These are phyloP conservation scores for Tholera decimalis DNA, from an alignment of 2,888 invertebrate genomes.

Conservation along the genomic window DNA sequence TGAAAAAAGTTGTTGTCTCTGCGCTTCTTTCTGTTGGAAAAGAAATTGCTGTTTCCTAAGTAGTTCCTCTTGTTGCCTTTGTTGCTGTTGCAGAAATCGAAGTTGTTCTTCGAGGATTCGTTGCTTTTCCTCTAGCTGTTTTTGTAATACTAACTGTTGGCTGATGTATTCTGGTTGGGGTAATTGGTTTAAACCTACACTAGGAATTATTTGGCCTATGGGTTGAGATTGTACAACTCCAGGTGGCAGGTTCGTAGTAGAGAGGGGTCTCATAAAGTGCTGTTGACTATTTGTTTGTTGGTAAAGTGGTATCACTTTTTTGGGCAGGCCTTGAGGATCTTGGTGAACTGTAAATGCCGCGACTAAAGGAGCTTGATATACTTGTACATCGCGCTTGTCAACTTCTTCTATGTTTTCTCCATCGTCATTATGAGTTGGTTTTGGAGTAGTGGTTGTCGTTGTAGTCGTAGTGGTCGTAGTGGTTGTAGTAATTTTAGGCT, in stretches of 20 bases:
- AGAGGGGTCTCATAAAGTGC: slow-evolving; percentile 63
- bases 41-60: slow-evolving; percentile 92
- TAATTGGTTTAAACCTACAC: slow-evolving; percentile 66
- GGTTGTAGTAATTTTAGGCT: slow-evolving; percentile 65
- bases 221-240: slow-evolving; percentile 67
- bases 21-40: slow-evolving; percentile 87
- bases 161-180: slow-evolving; percentile 78
- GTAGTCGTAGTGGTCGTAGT: slow-evolving; percentile 88
- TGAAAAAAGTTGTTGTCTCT: slow-evolving; percentile 78
- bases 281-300: slow-evolving; percentile 82
- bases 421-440: slow-evolving; percentile 93
- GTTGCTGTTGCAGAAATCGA: slow-evolving; percentile 92
- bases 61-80: slow-evolving; percentile 93
- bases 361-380: slow-evolving; percentile 95
- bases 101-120: slow-evolving; percentile 94
- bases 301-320: slow-evolving; percentile 94
- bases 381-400: slow-evolving; percentile 94
- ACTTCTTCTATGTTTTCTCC: slow-evolving; percentile 93
- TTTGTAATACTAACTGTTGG: slow-evolving; percentile 84
- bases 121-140: slow-evolving; percentile 93
- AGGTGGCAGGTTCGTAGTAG: slow-evolving; percentile 68
- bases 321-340: slow-evolving; percentile 95
- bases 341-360: slow-evolving; percentile 97
- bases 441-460: slow-evolving; percentile 92
- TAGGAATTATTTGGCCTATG: slow-evolving; percentile 61